A percentile compares a stretch with the other conserved stretches of the same genome.
Evolutionary conservation across 2,113 vertebrate species (phyloP).

Genomic region (Girardinichthys multiradiatus): DNA sequence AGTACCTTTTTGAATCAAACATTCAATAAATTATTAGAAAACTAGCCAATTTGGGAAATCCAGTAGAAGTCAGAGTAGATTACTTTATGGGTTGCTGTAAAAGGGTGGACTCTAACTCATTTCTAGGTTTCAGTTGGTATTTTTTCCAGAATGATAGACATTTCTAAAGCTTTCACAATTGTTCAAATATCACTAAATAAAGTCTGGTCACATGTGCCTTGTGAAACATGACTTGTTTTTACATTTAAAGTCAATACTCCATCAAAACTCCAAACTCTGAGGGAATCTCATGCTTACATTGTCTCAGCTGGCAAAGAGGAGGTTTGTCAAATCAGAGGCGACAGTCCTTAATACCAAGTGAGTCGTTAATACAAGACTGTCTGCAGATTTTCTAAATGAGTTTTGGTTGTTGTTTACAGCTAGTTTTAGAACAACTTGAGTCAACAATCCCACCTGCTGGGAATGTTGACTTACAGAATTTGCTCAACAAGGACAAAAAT

Average conservation of each 20-base stretch:
- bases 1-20: too few relatives aligned
- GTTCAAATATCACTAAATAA: neutral
- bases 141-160: neutral
- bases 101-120: neutral
- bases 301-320: constrained; percentile 44
- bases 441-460: constrained; percentile 57
- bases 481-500: constrained; percentile 47
- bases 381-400: constrained; percentile 31
- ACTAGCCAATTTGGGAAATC: too few relatives aligned
- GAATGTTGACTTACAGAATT: constrained; percentile 37
- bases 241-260: neutral
- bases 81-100: too few relatives aligned
- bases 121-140: neutral
- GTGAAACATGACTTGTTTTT: neutral
- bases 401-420: constrained; percentile 65
- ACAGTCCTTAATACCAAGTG: constrained; percentile 35
- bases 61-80: too few relatives aligned
- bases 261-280: neutral
- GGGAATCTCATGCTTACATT: constrained; percentile 20
- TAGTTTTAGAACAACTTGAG: constrained; percentile 63
- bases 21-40: too few relatives aligned
- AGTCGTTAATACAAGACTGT: constrained; percentile 38
- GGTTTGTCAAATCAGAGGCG: constrained; percentile 25
- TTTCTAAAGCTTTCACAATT: neutral
- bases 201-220: neutral